These are phyloP conservation scores for Leptobrachium leishanense DNA, from an alignment of 2,113 vertebrate species.

Conservation along the genomic window DNA sequence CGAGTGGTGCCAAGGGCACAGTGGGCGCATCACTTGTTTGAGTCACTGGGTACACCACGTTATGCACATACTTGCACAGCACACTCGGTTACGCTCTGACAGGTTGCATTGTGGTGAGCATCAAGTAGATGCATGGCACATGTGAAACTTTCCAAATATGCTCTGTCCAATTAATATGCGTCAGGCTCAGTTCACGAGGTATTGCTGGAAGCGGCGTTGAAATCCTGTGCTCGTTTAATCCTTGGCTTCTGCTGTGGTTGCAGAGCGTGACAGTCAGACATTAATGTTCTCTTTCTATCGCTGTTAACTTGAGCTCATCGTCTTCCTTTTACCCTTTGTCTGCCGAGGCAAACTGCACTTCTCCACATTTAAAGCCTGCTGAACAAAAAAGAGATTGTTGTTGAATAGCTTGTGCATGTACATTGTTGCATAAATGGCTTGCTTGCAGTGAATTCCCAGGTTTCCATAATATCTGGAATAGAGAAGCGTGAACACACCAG, in stretches of 20 bases:
- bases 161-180: slow-evolving; percentile 33
- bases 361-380: not conserved
- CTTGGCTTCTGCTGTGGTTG: slow-evolving; percentile 40
- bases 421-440: too few relatives aligned
- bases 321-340: slow-evolving; percentile 13
- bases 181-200: slow-evolving; percentile 6
- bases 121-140: slow-evolving; percentile 30
- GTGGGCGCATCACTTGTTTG: not conserved
- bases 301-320: slow-evolving; percentile 35
- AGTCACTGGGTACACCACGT: not conserved
- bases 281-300: slow-evolving; percentile 40
- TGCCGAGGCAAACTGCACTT: not conserved
- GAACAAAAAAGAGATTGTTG: not conserved
- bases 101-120: slow-evolving; percentile 20
- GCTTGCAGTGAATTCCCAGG: too few relatives aligned
- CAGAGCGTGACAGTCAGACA: slow-evolving; percentile 39
- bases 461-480: too few relatives aligned
- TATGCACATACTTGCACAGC: slow-evolving; percentile 20
- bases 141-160: slow-evolving; percentile 22
- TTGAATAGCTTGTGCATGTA: too few relatives aligned
- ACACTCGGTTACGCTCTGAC: slow-evolving; percentile 24
- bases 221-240: slow-evolving; percentile 41
- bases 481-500: too few relatives aligned
- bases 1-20: not conserved
- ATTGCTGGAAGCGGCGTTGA: slow-evolving; percentile 32